phyloP scores from a whole-genome alignment of 2,888 invertebrate genomes.

The Daptonema setosum region DNA sequence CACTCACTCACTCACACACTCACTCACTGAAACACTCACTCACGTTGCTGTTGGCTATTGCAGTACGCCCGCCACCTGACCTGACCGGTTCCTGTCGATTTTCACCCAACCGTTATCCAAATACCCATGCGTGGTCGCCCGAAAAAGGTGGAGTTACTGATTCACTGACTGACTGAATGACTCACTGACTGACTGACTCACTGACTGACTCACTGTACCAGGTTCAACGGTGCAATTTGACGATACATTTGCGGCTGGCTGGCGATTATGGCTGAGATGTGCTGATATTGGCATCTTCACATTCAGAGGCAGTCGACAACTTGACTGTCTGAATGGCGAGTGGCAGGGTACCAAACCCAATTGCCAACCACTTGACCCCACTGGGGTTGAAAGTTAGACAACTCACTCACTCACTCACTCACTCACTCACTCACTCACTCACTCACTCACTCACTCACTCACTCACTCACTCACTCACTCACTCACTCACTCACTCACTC shows the following conservation, averaged over 20 bases:
- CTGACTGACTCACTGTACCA: background rate
- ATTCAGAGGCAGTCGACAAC: conserved; percentile 2
- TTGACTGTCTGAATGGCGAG: conserved; percentile 3
- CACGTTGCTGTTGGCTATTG: too few species aligned
- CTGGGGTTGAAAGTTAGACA: background rate
- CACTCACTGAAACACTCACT: too few species aligned
- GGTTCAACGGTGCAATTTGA: background rate
- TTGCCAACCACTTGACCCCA: background rate
- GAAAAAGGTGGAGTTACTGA: background rate
- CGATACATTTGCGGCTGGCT: background rate
- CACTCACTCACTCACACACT: background rate
- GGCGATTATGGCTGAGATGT: conserved; percentile 4
- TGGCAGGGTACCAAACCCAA: conserved; percentile 2
- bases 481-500: too few species aligned
- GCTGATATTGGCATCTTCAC: conserved; percentile 4
- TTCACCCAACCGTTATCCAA: background rate
- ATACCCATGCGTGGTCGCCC: conserved; percentile 1
- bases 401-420: too few species aligned
- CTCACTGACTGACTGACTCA: background rate
- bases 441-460: too few species aligned
- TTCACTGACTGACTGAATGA: background rate
- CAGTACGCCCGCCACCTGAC: too few species aligned
- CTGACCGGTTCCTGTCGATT: background rate
- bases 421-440: too few species aligned
- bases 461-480: too few species aligned